Evolutionary conservation across 2,888 invertebrate genomes (phyloP).

Genomic region (Busseola fusca): DNA sequence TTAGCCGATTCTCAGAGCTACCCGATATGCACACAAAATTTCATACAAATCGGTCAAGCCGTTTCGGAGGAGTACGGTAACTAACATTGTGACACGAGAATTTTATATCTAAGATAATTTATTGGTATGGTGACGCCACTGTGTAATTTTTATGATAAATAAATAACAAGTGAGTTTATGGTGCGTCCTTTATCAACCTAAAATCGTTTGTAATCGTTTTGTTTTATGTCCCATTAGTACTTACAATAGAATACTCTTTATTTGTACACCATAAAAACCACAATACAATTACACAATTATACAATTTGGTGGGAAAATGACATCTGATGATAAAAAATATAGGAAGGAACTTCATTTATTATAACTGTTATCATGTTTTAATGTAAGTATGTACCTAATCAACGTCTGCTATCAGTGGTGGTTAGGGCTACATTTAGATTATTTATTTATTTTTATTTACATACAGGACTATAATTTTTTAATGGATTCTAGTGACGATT

Average conservation of each 20-base stretch:
- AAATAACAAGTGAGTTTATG: slow-evolving; percentile 1
- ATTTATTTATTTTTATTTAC: too few species aligned
- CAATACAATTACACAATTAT: too few species aligned
- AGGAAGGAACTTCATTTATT: slow-evolving; percentile 4
- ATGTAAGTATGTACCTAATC: slow-evolving; percentile 8
- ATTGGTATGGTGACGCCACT: slow-evolving; percentile 14
- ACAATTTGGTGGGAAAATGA: slow-evolving; percentile 14
- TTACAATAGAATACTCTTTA: too few species aligned
- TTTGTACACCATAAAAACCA: too few species aligned
- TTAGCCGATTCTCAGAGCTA: too few species aligned
- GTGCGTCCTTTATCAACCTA: slow-evolving; percentile 6
- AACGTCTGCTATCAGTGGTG: neutral
- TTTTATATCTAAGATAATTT: too few species aligned
- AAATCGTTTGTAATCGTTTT: slow-evolving; percentile 35
- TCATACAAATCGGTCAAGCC: too few species aligned
- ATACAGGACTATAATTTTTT: neutral
- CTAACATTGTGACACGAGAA: too few species aligned
- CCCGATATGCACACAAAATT: too few species aligned
- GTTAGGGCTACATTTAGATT: neutral
- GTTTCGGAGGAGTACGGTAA: too few species aligned
- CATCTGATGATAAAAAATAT: neutral
- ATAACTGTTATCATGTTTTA: slow-evolving; percentile 16
- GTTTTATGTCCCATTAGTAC: slow-evolving; percentile 22
- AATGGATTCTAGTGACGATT: neutral
- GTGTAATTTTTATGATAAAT: neutral